phyloP scores from a whole-genome alignment of 2,888 invertebrate genomes.

The Agrilus cyanescens region DNA sequence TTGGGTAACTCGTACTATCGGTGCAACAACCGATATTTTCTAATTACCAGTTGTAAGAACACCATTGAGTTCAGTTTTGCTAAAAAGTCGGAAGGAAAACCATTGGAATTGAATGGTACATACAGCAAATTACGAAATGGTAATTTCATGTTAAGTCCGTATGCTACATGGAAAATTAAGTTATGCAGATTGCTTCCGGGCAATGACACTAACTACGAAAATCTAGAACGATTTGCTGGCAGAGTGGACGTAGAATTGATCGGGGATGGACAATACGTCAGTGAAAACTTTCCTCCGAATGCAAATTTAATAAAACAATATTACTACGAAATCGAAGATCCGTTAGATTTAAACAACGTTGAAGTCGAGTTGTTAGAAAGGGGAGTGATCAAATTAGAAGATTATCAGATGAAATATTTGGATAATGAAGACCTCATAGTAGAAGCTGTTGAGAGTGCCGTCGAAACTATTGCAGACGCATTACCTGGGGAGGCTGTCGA shows the following conservation, averaged over 20 bases:
- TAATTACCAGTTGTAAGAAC: not conserved
- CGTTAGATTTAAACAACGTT: too few species aligned
- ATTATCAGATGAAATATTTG: too few species aligned
- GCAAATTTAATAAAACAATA: too few species aligned
- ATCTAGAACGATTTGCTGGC: not conserved
- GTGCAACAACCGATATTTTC: slow-evolving; percentile 1
- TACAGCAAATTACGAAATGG: not conserved
- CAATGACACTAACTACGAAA: not conserved
- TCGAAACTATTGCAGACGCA: too few species aligned
- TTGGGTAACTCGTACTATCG: slow-evolving; percentile 1
- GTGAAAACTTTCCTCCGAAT: too few species aligned
- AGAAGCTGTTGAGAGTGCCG: too few species aligned
- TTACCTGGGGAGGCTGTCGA: too few species aligned
- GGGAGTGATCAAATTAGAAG: too few species aligned
- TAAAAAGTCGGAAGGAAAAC: not conserved
- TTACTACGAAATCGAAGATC: too few species aligned
- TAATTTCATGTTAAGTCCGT: slow-evolving; percentile 4
- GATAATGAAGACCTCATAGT: too few species aligned
- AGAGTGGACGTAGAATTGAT: slow-evolving; percentile 1
- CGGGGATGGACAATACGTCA: slow-evolving; percentile 1
- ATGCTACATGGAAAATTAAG: slow-evolving; percentile 3
- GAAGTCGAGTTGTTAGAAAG: too few species aligned
- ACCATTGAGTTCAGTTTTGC: not conserved
- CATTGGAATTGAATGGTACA: not conserved
- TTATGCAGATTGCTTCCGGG: not conserved